Evolutionary conservation across 2,888 invertebrate species (phyloP), one percentile per base, ranked within the genome.

Genomic region (Nipponacmea schrenckii): DNA sequence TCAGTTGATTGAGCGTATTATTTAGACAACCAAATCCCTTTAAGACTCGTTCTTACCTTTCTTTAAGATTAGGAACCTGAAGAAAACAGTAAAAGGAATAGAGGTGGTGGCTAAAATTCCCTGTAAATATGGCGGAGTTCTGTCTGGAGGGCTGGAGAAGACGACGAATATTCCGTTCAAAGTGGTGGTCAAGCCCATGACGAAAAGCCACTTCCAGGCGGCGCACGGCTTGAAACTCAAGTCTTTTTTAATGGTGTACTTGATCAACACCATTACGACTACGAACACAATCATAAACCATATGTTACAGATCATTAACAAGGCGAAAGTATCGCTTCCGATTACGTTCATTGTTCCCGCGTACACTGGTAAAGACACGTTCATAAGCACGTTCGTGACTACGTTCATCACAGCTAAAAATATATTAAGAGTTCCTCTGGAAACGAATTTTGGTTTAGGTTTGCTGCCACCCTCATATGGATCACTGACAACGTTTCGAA

Each of bases 91-190:
- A 46, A 77, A 80, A 15, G 79, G 80, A 14, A 81, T 78, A 46
- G 73, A 68, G 20, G 76, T 80, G 4, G 80, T 79, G 20, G 73
- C 68, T 27, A 82, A 71, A 27, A 82, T 73, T 5, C 78, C 81
- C 69, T 82, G 82, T 20, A 82, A 69, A 71, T 81, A 81, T 0
- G 81, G 80, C 20, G 81, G 79, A 0, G 82, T 82, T 64, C 82
- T 46, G 26, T 70, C 62, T 0, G 80, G 77, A 10, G 76, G 77
- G 72, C 79, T 80, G 45, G 81, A 80, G 50, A 77, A 81, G 15
- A 81, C 80, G 12, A 81, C 76, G 15, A 81, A 66, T 15, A 82
- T 65, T 1, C 82, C 82, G 56, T 82, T 82, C 62, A 80, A 64
- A 7, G 79, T 77, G 1, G 75, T 79, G 12, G 77, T 71, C 4